phyloP scores from a whole-genome alignment of 1,140 invertebrate genomes.

The Pectinophora gossypiella region DNA sequence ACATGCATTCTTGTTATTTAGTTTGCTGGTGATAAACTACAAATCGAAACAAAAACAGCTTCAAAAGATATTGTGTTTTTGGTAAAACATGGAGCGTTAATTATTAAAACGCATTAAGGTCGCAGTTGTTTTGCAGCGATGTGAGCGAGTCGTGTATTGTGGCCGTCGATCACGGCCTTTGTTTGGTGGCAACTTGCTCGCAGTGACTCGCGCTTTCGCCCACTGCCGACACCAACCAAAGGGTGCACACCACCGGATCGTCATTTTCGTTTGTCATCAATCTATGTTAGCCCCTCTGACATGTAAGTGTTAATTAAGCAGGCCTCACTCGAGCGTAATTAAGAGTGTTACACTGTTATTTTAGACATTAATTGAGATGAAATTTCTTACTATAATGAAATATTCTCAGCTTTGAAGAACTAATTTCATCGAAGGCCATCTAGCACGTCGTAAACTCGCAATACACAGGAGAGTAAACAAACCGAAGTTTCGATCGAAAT shows the following conservation, averaged over 20 bases:
- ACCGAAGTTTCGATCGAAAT: slow-evolving; percentile 55
- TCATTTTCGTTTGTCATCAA: slow-evolving; percentile 73
- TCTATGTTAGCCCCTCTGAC: slow-evolving; percentile 69
- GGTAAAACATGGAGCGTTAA: slow-evolving; percentile 32
- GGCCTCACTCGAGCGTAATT: slow-evolving; percentile 69
- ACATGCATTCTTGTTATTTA: too few species aligned
- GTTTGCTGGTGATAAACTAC: too few species aligned
- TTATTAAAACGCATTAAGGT: slow-evolving; percentile 67
- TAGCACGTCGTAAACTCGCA: slow-evolving; percentile 40
- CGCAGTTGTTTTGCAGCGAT: slow-evolving; percentile 36
- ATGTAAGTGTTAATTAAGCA: slow-evolving; percentile 73
- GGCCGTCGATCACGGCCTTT: slow-evolving; percentile 47
- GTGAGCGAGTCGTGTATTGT: slow-evolving; percentile 42
- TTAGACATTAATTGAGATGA: slow-evolving; percentile 72
- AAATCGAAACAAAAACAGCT: too few species aligned
- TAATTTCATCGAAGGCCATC: slow-evolving; percentile 37
- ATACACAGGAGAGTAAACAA: slow-evolving; percentile 52
- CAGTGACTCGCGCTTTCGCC: slow-evolving; percentile 60
- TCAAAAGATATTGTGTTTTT: too few species aligned
- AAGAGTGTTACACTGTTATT: slow-evolving; percentile 73
- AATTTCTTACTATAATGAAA: slow-evolving; percentile 67
- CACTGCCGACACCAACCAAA: slow-evolving; percentile 43
- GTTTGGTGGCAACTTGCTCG: slow-evolving; percentile 46
- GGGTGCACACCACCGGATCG: slow-evolving; percentile 47
- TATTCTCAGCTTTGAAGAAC: slow-evolving; percentile 17